A percentile compares a stretch with the other conserved stretches of the same genome.
These are phyloP conservation scores for Bellardia pandia DNA, from an alignment of 2,888 invertebrate genomes.

Conservation along the genomic window DNA sequence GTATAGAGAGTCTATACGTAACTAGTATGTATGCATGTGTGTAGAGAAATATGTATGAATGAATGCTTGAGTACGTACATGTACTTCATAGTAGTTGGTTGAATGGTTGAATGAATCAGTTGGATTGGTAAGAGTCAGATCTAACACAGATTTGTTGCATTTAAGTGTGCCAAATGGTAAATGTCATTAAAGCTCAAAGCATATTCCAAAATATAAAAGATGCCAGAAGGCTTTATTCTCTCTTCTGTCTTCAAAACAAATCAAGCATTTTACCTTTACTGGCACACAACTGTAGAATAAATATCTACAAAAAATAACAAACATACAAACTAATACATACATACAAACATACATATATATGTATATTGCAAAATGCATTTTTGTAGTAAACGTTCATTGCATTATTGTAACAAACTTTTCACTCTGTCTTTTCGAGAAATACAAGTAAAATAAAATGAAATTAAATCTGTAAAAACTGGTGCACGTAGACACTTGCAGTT, in stretches of 20 bases:
- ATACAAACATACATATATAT: not conserved
- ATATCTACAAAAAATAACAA: not conserved
- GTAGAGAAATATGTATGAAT: not conserved
- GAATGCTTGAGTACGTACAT: not conserved
- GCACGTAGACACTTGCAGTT: not conserved
- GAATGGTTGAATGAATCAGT: conserved; percentile 32
- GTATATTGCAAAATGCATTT: conserved; percentile 11
- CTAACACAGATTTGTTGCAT: conserved; percentile 65
- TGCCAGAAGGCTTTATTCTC: conserved; percentile 6
- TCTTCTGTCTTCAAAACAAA: not conserved
- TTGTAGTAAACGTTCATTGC: conserved; percentile 13
- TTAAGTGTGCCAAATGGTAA: conserved; percentile 60
- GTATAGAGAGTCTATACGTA: too few species aligned
- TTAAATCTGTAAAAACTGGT: not conserved
- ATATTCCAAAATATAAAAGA: conserved; percentile 11
- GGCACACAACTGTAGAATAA: not conserved
- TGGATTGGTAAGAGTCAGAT: conserved; percentile 44
- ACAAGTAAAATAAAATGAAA: conserved; percentile 3
- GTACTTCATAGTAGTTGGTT: conserved; percentile 6
- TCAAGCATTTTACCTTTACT: not conserved
- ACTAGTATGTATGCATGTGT: not conserved
- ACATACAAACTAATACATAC: not conserved
- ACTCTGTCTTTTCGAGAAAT: not conserved
- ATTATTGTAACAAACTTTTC: conserved; percentile 32
- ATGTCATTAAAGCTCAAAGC: conserved; percentile 60